Percentiles rank a stretch among this genome's conserved stretches.
Evolutionary conservation across 30 jellyfish, hydroid and myxozoan genomes (phyloP).

Genomic region (Aurelia aurita complex sp. Pacific): DNA sequence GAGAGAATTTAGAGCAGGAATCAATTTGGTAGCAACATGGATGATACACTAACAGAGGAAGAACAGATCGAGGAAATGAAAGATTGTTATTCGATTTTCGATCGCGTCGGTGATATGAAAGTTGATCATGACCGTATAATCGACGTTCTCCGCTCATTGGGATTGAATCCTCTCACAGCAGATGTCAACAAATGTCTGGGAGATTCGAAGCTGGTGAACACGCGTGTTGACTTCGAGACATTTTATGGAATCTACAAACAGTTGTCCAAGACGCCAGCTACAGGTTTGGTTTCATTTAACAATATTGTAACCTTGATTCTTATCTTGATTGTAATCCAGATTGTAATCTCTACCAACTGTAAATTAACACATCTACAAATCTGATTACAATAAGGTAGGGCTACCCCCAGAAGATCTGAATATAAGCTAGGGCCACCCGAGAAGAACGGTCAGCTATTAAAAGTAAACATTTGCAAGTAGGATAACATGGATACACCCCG

Average conservation of each 20-base stretch:
- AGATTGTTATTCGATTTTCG: conserved; percentile 90
- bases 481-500: too few species aligned
- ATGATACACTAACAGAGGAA: conserved; percentile 49
- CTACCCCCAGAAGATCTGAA: too few species aligned
- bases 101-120: conserved; percentile 87
- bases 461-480: too few species aligned
- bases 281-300: neutral
- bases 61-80: conserved; percentile 89
- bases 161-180: conserved; percentile 80
- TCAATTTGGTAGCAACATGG: neutral
- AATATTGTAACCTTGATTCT: too few species aligned
- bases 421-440: too few species aligned
- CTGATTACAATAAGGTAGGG: too few species aligned
- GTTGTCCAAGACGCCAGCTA: conserved; percentile 60
- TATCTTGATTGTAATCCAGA: too few species aligned
- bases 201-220: conserved; percentile 69
- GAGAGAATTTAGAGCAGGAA: too few species aligned
- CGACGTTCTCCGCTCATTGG: conserved; percentile 92
- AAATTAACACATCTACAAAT: too few species aligned
- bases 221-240: conserved; percentile 91
- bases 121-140: conserved; percentile 65
- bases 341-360: too few species aligned
- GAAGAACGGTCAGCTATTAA: too few species aligned
- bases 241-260: conserved; percentile 86
- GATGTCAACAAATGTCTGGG: conserved; percentile 89